Percentiles rank a stretch among this genome's conserved stretches.
Conservation (phyloP, 2,113 vertebrate genomes). For the Oncorhynchus gorbuscha region DNA sequence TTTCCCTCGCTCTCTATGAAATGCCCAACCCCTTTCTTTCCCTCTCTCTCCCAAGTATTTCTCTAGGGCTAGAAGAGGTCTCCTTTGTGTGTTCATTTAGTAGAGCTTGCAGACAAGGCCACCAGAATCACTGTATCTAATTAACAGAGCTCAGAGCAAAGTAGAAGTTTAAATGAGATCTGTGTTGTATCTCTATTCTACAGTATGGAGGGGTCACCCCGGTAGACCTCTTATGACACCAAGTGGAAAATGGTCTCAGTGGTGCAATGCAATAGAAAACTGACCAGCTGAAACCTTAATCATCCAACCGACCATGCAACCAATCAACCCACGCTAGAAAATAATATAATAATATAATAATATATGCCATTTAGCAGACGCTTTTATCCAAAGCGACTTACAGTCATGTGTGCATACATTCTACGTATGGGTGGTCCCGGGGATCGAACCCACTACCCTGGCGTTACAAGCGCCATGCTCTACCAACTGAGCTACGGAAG, state of each 20-base stretch:
- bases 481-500: too few relatives aligned
- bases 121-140: conserved; percentile 35
- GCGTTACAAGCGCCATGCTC: too few relatives aligned
- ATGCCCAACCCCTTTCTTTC: conserved; percentile 11
- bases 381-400: too few relatives aligned
- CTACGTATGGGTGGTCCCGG: too few relatives aligned
- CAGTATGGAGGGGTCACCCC: conserved; percentile 43
- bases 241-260: conserved; percentile 50
- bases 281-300: conserved; percentile 28
- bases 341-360: too few relatives aligned
- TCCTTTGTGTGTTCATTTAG: conserved; percentile 39
- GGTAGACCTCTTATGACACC: conserved; percentile 13
- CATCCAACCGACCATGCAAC: conserved; percentile 57
- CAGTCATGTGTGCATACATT: too few relatives aligned
- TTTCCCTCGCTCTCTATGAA: neutral
- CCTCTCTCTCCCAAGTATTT: conserved; percentile 41
- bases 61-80: conserved; percentile 36
- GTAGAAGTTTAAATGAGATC: conserved; percentile 41
- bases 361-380: too few relatives aligned
- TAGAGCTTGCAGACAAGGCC: conserved; percentile 41
- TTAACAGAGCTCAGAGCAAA: conserved; percentile 40
- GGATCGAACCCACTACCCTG: too few relatives aligned
- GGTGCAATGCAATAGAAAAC: conserved; percentile 51
- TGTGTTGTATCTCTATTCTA: conserved; percentile 50
- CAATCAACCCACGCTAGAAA: too few relatives aligned